A percentile compares a stretch with the other conserved stretches of the same genome.
Evolutionary conservation across 1,140 invertebrate species (phyloP).

Genomic region (Bombus fervidus): DNA sequence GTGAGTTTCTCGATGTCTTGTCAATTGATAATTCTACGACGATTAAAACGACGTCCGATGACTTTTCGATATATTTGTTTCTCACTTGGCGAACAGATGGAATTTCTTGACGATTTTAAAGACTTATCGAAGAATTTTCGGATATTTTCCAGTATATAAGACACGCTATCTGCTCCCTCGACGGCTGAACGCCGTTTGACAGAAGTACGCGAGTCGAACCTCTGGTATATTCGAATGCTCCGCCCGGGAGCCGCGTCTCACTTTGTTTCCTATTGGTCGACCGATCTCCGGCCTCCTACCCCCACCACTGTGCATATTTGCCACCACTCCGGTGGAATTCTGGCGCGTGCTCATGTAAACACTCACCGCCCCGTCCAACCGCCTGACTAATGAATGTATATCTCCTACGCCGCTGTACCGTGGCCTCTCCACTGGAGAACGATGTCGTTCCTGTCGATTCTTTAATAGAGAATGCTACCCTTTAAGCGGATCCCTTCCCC

Average conservation of each 20-base stretch:
- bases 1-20: background rate
- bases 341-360: slow-evolving; percentile 51
- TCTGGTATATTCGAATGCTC: slow-evolving; percentile 72
- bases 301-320: background rate
- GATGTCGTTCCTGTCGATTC: slow-evolving; percentile 20
- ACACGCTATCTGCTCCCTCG: slow-evolving; percentile 58
- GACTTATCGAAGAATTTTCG: too few relatives aligned
- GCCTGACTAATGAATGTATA: slow-evolving; percentile 26
- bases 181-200: slow-evolving; percentile 79
- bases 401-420: slow-evolving; percentile 39
- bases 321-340: slow-evolving; percentile 49
- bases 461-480: slow-evolving; percentile 22
- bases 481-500: background rate
- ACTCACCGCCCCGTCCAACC: slow-evolving; percentile 48
- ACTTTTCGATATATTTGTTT: background rate
- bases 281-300: slow-evolving; percentile 34
- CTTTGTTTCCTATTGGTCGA: slow-evolving; percentile 54
- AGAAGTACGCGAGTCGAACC: slow-evolving; percentile 51
- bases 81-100: background rate
- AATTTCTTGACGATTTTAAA: background rate
- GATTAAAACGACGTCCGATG: background rate
- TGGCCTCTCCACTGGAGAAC: slow-evolving; percentile 43
- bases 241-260: slow-evolving; percentile 62
- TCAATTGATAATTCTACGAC: background rate
- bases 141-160: background rate